Conservation (phyloP, 2,113 vertebrate species). For the Crypturellus undulatus region DNA sequence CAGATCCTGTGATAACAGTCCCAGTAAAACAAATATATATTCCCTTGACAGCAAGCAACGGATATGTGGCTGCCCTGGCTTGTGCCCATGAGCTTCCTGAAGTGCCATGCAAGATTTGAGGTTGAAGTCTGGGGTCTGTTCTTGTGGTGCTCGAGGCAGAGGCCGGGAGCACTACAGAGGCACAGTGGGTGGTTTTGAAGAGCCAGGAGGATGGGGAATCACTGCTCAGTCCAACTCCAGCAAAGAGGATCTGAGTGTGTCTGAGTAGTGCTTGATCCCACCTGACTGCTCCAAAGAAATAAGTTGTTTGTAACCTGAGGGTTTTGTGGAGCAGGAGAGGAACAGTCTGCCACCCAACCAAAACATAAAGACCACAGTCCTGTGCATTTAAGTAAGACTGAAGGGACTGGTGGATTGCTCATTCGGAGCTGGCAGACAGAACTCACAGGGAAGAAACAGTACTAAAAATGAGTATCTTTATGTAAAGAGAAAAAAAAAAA, state of each 20-base stretch:
- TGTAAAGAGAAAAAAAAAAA: not conserved
- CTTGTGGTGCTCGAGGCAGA: not conserved
- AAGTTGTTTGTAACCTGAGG: not conserved
- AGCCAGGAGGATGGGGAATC: not conserved
- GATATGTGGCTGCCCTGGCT: not conserved
- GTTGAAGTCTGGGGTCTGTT: not conserved
- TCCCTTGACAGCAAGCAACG: not conserved
- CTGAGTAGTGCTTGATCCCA: not conserved
- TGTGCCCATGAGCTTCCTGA: not conserved
- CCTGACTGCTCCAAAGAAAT: not conserved
- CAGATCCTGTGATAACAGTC: not conserved
- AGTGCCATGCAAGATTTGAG: not conserved
- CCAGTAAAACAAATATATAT: not conserved
- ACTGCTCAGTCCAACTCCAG: not conserved
- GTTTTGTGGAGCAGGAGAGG: not conserved
- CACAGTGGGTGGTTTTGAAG: not conserved
- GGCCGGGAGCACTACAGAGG: not conserved
- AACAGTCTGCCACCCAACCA: not conserved
- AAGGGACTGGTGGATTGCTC: slow-evolving; percentile 35
- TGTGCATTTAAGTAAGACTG: not conserved
- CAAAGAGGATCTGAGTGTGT: not conserved
- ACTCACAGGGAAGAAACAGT: not conserved
- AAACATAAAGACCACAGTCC: not conserved
- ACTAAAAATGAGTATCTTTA: not conserved
- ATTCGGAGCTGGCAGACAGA: not conserved